These are phyloP conservation scores for Operophtera brumata DNA, from an alignment of 2,888 invertebrate genomes.

Conservation along the genomic window DNA sequence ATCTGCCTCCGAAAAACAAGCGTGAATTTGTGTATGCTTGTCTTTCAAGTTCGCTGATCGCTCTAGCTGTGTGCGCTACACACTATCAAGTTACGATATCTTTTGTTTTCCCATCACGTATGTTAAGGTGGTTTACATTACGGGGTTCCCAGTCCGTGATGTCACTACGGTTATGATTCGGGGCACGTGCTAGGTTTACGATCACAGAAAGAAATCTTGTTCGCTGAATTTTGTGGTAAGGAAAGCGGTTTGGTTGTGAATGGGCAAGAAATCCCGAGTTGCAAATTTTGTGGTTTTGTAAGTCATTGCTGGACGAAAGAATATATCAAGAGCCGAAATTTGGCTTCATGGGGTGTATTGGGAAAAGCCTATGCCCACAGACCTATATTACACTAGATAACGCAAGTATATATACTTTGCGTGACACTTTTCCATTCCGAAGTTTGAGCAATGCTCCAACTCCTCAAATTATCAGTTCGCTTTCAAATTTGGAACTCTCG, in stretches of 20 bases:
- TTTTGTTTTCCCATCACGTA: conserved; percentile 70
- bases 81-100: conserved; percentile 30
- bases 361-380: too few relatives aligned
- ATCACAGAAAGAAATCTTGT: conserved; percentile 51
- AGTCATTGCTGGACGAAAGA: too few relatives aligned
- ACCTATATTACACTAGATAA: too few relatives aligned
- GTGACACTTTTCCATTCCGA: too few relatives aligned
- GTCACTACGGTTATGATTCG: conserved; percentile 44
- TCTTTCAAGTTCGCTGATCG: neutral
- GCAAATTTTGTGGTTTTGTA: too few relatives aligned
- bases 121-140: conserved; percentile 62
- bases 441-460: too few relatives aligned
- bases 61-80: conserved; percentile 18
- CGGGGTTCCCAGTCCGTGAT: conserved; percentile 57
- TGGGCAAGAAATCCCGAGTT: conserved; percentile 9
- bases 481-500: too few relatives aligned
- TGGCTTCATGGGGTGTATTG: too few relatives aligned
- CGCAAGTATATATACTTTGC: too few relatives aligned
- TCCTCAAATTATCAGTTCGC: too few relatives aligned
- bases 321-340: too few relatives aligned
- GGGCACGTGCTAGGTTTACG: conserved; percentile 61
- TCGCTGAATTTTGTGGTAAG: conserved; percentile 38
- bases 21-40: neutral
- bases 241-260: conserved; percentile 8
- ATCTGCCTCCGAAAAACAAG: too few relatives aligned